Percentiles rank a stretch among this genome's conserved stretches.
Conservation (phyloP, 2,113 vertebrate species). For the Malurus alboscapulatus region DNA sequence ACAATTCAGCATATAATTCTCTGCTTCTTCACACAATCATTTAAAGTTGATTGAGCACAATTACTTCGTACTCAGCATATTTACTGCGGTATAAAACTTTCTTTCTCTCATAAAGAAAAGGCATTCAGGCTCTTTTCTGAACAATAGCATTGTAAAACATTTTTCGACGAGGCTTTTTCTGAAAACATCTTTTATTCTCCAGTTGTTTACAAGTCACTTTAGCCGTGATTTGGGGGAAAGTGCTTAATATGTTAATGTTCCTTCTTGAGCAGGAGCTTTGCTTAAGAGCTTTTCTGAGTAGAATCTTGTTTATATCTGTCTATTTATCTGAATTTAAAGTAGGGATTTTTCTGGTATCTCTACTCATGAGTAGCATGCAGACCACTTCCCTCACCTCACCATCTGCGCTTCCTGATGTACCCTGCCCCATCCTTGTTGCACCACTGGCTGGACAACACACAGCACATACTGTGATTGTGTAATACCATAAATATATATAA, state of each 20-base stretch:
- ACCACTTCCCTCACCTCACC: background rate
- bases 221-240: background rate
- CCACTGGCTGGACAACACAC: background rate
- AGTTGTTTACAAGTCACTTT: background rate
- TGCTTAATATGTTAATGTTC: background rate
- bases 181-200: background rate
- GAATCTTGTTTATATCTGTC: background rate
- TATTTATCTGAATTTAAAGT: background rate
- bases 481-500: background rate
- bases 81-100: conserved; percentile 27
- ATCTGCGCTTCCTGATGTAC: background rate
- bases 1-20: conserved; percentile 15
- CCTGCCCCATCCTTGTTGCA: background rate
- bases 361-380: background rate
- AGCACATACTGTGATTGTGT: background rate
- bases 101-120: background rate
- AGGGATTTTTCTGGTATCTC: background rate
- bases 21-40: background rate
- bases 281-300: background rate
- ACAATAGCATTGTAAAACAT: background rate
- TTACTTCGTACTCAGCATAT: conserved; percentile 18
- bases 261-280: background rate
- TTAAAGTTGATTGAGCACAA: conserved; percentile 6
- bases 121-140: background rate
- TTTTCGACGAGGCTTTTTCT: background rate